A percentile compares a stretch with the other conserved stretches of the same genome.
Conservation (phyloP, 2,797 vertebrate species). For the Lithobates pipiens region DNA sequence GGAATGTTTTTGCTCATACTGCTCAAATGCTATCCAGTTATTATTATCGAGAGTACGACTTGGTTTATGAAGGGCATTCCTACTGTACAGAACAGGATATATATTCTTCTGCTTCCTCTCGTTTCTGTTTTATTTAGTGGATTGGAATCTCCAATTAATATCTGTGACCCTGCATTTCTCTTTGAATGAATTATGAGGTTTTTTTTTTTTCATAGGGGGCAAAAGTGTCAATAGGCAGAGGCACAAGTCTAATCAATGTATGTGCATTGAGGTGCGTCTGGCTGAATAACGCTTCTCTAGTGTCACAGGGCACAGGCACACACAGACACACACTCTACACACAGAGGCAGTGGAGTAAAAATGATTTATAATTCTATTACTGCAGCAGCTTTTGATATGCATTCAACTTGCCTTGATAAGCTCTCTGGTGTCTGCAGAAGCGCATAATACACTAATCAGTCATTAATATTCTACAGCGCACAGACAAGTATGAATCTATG, state of each 20-base stretch:
- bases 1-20: neutral
- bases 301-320: conserved; percentile 1
- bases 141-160: neutral
- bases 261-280: conserved; percentile 4
- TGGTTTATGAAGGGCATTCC: neutral
- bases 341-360: neutral
- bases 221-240: neutral
- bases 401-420: conserved; percentile 40
- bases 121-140: neutral
- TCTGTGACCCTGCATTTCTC: neutral
- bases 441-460: conserved; percentile 20
- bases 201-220: neutral
- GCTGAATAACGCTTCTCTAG: conserved; percentile 1
- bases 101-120: neutral
- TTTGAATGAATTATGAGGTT: neutral
- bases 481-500: conserved; percentile 4
- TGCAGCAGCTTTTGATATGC: conserved; percentile 32
- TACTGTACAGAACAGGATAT: neutral
- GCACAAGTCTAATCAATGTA: neutral
- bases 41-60: neutral
- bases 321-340: conserved; percentile 3
- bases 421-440: conserved; percentile 34
- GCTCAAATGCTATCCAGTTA: no score
- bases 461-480: neutral
- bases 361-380: conserved; percentile 36